Conservation (phyloP, 2,113 vertebrate genomes). For the Tragelaphus strepsiceros region DNA sequence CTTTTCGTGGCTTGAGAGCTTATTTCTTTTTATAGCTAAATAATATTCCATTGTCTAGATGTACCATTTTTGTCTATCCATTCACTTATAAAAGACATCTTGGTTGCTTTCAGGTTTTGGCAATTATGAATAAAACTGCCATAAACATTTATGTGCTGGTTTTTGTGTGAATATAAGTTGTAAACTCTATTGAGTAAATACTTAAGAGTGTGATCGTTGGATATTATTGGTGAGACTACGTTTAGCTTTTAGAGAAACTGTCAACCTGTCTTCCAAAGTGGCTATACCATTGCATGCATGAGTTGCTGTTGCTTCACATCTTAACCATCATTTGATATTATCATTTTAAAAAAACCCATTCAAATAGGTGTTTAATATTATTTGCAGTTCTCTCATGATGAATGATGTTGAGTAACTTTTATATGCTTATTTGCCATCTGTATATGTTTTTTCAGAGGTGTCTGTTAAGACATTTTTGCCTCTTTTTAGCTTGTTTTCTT, state of each 20-base stretch:
- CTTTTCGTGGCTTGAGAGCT: neutral
- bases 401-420: constrained; percentile 22
- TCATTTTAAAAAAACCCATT: neutral
- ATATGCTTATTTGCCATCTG: neutral
- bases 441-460: neutral
- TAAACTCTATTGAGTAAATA: neutral
- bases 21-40: neutral
- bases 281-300: neutral
- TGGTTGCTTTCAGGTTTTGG: neutral
- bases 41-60: neutral
- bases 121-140: neutral
- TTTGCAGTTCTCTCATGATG: neutral
- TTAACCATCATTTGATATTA: neutral
- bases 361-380: neutral
- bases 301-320: neutral
- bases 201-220: neutral
- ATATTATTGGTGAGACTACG: neutral
- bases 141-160: neutral
- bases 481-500: neutral
- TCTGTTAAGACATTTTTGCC: neutral
- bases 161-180: neutral
- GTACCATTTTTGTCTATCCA: neutral
- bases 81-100: neutral
- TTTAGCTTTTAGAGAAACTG: neutral
- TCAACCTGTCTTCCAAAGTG: neutral